Percentiles rank a stretch among this genome's conserved stretches.
phyloP scores from a whole-genome alignment of 2,797 vertebrate genomes.

The Falco columbarius region DNA sequence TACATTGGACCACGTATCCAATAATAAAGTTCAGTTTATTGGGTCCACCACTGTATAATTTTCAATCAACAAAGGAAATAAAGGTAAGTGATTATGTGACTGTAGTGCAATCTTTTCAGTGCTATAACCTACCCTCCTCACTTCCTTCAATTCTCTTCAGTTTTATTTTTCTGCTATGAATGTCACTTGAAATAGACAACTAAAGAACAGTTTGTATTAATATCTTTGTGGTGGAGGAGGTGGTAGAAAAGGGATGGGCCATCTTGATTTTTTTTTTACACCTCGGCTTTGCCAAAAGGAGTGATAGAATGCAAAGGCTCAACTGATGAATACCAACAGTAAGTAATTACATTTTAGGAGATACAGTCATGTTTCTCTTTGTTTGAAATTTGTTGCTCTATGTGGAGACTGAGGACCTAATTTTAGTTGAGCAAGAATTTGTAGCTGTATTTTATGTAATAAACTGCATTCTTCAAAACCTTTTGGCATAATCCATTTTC shows the following conservation, averaged over 20 bases:
- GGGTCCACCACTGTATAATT: background rate
- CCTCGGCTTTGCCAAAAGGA: background rate
- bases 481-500: background rate
- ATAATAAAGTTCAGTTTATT: background rate
- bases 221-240: background rate
- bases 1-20: background rate
- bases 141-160: background rate
- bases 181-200: background rate
- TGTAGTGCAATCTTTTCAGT: background rate
- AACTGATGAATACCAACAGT: background rate
- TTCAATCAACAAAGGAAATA: background rate
- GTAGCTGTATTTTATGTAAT: background rate
- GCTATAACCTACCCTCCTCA: background rate
- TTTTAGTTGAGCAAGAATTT: background rate
- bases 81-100: background rate
- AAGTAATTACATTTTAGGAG: background rate
- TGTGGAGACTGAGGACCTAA: background rate
- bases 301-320: background rate
- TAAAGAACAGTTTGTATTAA: background rate
- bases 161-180: background rate
- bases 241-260: background rate
- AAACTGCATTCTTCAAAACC: background rate
- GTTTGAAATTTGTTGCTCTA: background rate
- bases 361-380: background rate
- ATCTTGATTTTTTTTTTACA: background rate